Evolutionary conservation across 2,888 invertebrate genomes (phyloP).

Genomic region (Nesidiocoris tenuis): DNA sequence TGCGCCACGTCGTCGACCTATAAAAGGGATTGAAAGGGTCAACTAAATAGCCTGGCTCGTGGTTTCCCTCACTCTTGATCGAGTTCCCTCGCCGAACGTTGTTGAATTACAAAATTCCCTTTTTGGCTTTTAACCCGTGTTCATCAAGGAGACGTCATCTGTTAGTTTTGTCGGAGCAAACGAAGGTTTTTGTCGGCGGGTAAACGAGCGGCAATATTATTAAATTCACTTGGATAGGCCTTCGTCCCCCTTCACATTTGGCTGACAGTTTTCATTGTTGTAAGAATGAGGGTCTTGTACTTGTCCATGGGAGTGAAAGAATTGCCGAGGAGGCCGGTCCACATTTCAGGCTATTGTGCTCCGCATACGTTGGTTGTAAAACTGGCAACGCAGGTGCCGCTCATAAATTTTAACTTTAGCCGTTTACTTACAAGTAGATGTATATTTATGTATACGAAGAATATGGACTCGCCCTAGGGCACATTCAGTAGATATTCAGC

Average conservation of each 20-base stretch:
- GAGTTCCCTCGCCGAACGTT: not conserved
- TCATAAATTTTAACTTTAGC: too few species aligned
- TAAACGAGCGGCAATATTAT: not conserved
- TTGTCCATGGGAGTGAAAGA: constrained; percentile 7
- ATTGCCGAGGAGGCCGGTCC: not conserved
- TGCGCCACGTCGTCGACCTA: not conserved
- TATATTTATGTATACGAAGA: too few species aligned
- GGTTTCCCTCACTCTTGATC: not conserved
- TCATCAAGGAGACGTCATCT: not conserved
- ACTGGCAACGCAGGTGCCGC: too few species aligned
- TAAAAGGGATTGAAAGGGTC: constrained; percentile 26
- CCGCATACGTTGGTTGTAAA: too few species aligned
- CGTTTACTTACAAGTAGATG: too few species aligned
- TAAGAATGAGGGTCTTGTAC: constrained; percentile 20
- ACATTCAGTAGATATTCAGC: too few species aligned
- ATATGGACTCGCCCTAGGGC: too few species aligned
- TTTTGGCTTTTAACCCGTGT: not conserved
- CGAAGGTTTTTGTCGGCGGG: not conserved
- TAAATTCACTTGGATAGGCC: constrained; percentile 12
- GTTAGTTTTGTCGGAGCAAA: not conserved
- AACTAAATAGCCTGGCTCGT: constrained; percentile 3
- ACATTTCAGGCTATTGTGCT: not conserved
- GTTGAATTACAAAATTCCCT: not conserved
- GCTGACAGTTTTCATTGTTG: constrained; percentile 11
- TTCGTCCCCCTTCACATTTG: constrained; percentile 10